These are phyloP conservation scores for Manis crassicaudata DNA, from an alignment of 2,797 vertebrate genomes.

Conservation along the genomic window DNA sequence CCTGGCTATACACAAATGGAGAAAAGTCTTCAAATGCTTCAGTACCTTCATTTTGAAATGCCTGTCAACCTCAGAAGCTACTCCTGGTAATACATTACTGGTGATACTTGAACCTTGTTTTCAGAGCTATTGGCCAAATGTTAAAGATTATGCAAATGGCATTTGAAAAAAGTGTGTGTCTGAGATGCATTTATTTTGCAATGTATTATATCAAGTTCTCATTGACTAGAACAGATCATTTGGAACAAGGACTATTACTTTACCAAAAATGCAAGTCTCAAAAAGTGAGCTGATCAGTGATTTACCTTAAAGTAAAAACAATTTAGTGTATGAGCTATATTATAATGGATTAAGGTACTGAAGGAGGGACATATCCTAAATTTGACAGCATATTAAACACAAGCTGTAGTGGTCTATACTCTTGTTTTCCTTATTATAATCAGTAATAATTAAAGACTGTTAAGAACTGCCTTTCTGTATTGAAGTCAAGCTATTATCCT, in stretches of 20 bases:
- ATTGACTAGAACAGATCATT: constrained; percentile 12
- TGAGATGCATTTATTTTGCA: constrained; percentile 47
- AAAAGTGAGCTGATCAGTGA: background rate
- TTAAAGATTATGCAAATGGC: constrained; percentile 35
- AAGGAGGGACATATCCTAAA: background rate
- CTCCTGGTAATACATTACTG: background rate
- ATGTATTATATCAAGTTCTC: constrained; percentile 38
- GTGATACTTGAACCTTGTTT: constrained; percentile 19
- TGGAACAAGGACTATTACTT: constrained; percentile 7
- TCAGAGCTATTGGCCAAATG: constrained; percentile 61
- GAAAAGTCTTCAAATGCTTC: background rate
- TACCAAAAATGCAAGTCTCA: constrained; percentile 24
- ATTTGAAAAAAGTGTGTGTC: background rate
- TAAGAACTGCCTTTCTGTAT: background rate
- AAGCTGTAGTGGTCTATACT: background rate
- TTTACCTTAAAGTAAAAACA: background rate
- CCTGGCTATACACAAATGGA: constrained; percentile 6
- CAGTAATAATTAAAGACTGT: background rate
- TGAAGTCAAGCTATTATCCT: background rate
- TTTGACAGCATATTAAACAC: background rate
- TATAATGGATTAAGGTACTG: background rate
- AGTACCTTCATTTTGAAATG: background rate
- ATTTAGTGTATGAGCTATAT: background rate
- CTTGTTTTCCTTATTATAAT: background rate
- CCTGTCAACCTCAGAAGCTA: background rate